Evolutionary conservation across 2,888 invertebrate species (phyloP).

Genomic region (Dichetophora obliterata): DNA sequence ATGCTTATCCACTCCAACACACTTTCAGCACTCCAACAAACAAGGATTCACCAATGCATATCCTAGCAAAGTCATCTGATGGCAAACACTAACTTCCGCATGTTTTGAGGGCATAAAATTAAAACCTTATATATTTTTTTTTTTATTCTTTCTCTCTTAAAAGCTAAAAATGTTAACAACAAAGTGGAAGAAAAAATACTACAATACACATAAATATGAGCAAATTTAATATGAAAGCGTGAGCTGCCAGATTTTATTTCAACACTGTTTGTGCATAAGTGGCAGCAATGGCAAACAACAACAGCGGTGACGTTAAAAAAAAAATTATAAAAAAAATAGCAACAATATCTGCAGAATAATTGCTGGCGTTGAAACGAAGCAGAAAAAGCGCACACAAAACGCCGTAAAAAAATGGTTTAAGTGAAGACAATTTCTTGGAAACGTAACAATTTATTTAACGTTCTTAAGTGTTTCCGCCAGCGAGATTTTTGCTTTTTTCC

Average conservation of each 20-base stretch:
- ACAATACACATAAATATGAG: not conserved
- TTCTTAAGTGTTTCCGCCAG: conserved; percentile 11
- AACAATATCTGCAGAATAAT: conserved; percentile 22
- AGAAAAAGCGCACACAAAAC: not conserved
- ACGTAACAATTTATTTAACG: conserved; percentile 26
- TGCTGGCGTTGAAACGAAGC: conserved; percentile 6
- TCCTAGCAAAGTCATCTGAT: not conserved
- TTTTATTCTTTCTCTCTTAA: not conserved
- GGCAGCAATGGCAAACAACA: not conserved
- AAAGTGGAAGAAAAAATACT: not conserved
- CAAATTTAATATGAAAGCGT: conserved; percentile 27
- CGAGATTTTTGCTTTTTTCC: not conserved
- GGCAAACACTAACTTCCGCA: conserved; percentile 29
- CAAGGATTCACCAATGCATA: not conserved
- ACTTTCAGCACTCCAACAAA: not conserved
- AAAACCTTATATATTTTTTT: conserved; percentile 8
- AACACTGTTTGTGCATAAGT: conserved; percentile 12
- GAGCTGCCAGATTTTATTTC: conserved; percentile 8
- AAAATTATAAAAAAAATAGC: not conserved
- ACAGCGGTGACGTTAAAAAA: not conserved
- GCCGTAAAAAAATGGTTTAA: conserved; percentile 14
- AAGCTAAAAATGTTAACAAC: not conserved
- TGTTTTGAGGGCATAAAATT: conserved; percentile 12
- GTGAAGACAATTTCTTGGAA: conserved; percentile 27
- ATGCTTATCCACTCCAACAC: not conserved